These are phyloP conservation scores for Diploscapter pachys DNA, from an alignment of 1,140 invertebrate genomes.

Conservation along the genomic window DNA sequence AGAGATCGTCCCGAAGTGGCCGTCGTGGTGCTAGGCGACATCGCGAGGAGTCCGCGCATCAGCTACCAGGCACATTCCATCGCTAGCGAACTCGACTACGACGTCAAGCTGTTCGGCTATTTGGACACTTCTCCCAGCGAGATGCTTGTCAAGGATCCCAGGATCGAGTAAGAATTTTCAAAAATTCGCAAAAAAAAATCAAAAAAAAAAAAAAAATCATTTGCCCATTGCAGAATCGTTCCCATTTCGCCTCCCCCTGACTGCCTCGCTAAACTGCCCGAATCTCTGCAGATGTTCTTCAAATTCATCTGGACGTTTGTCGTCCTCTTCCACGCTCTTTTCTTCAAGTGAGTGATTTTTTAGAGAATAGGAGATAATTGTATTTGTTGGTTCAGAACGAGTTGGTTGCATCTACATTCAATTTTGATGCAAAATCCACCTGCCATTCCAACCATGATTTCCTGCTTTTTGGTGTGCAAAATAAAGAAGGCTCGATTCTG, in stretches of 20 bases:
- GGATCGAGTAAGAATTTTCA: constrained; percentile 41
- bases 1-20: constrained; percentile 59
- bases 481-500: constrained; percentile 71
- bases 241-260: constrained; percentile 22
- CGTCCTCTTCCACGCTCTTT: constrained; percentile 30
- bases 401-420: constrained; percentile 1
- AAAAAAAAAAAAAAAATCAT: background rate
- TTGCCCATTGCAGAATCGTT: constrained; percentile 37
- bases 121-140: constrained; percentile 64
- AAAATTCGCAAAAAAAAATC: background rate
- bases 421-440: constrained; percentile 56
- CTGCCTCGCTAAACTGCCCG: constrained; percentile 7
- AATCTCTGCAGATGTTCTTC: constrained; percentile 28
- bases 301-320: constrained; percentile 51
- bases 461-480: constrained; percentile 56
- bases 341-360: constrained; percentile 22
- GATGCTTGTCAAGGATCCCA: constrained; percentile 28
- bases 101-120: constrained; percentile 81
- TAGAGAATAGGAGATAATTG: constrained; percentile 28
- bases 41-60: constrained; percentile 93
- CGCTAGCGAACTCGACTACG: constrained; percentile 66
- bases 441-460: constrained; percentile 49
- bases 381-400: constrained; percentile 10
- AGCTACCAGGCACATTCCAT: constrained; percentile 90
- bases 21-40: constrained; percentile 86